Conservation (phyloP, 2,113 vertebrate species). For the Tringa solitaria region DNA sequence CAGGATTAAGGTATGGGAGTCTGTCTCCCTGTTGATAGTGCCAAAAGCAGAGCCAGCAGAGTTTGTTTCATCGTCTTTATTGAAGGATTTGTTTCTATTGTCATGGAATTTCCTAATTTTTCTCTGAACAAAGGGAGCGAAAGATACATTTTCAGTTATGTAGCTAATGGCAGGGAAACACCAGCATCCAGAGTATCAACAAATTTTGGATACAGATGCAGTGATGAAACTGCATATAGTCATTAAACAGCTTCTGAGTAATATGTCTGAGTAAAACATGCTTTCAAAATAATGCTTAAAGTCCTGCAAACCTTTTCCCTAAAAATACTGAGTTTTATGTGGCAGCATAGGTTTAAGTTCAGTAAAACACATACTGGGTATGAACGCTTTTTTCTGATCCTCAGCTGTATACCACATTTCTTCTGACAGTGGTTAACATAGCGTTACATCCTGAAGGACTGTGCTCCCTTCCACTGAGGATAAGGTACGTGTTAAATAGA, state of each 20-base stretch:
- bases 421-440: background rate
- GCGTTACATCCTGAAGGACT: background rate
- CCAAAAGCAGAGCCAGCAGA: background rate
- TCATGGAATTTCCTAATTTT: background rate
- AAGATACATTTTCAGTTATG: fast-evolving
- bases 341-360: background rate
- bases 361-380: background rate
- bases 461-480: background rate
- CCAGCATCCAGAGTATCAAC: background rate
- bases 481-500: background rate
- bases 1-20: background rate
- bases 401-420: background rate
- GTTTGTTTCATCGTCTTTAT: background rate
- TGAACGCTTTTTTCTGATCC: background rate
- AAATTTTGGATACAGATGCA: background rate
- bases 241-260: background rate
- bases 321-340: background rate
- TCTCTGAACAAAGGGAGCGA: background rate
- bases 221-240: background rate
- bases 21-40: background rate
- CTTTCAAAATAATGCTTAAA: background rate
- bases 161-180: background rate
- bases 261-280: background rate
- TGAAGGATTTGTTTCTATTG: background rate
- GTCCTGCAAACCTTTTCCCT: background rate